Conservation (phyloP, 2,797 vertebrate genomes). For the Glossophaga mutica region DNA sequence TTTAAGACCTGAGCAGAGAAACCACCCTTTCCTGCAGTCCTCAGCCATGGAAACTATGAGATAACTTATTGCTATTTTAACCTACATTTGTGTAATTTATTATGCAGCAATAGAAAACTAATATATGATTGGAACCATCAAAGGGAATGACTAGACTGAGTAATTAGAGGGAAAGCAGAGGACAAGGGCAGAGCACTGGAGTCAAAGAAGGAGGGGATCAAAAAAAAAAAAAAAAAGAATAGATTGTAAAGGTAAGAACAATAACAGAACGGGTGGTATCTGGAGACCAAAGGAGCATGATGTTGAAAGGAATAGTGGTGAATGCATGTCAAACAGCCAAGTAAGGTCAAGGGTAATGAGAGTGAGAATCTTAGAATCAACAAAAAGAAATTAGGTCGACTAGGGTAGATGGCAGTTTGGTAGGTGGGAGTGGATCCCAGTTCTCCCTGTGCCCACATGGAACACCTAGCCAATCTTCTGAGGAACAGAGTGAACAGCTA, state of each 20-base stretch:
- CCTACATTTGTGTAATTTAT: neutral
- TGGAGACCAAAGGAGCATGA: neutral
- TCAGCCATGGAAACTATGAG: neutral
- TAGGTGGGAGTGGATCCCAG: too few species aligned
- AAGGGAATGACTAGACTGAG: neutral
- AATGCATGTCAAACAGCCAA: neutral
- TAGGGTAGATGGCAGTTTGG: too few species aligned
- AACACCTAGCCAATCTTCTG: too few species aligned
- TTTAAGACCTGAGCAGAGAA: neutral
- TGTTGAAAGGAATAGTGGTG: neutral
- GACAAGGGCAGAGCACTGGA: neutral
- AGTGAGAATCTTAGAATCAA: neutral
- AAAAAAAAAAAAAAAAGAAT: neutral
- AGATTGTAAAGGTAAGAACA: neutral
- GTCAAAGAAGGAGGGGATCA: neutral
- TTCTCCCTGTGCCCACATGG: too few species aligned
- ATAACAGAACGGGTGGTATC: neutral
- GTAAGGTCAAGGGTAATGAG: neutral
- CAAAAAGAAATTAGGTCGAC: neutral
- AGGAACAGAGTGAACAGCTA: too few species aligned
- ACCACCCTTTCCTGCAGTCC: neutral
- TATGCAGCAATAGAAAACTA: neutral
- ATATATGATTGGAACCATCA: neutral
- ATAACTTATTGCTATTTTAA: neutral
- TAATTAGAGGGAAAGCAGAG: neutral